Conservation (phyloP, 2,797 vertebrate species). For the Phrynocephalus guinanensis region DNA sequence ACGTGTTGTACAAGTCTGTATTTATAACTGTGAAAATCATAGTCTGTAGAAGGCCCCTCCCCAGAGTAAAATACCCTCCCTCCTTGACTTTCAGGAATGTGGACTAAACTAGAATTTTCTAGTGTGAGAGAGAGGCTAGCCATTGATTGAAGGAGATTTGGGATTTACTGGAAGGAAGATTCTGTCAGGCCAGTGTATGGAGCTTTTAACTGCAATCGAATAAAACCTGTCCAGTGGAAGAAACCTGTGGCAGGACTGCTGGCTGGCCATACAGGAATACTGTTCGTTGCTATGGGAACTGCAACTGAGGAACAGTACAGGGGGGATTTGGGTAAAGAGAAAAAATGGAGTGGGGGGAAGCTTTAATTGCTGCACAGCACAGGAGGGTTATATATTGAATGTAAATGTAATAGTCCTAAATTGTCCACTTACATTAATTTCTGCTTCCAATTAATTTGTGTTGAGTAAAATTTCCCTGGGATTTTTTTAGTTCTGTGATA, state of each 20-base stretch:
- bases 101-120: slow-evolving; percentile 15
- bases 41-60: too few species aligned
- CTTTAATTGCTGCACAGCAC: slow-evolving; percentile 75
- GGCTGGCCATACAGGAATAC: slow-evolving; percentile 74
- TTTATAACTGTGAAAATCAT: background rate
- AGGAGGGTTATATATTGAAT: slow-evolving; percentile 61
- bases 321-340: slow-evolving; percentile 64
- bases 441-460: slow-evolving; percentile 80
- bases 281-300: slow-evolving; percentile 81
- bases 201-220: slow-evolving; percentile 67
- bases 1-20: slow-evolving; percentile 11
- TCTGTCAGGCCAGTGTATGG: slow-evolving; percentile 58
- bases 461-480: slow-evolving; percentile 79
- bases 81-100: slow-evolving; percentile 17
- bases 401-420: slow-evolving; percentile 64
- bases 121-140: slow-evolving; percentile 11
- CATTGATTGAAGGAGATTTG: slow-evolving; percentile 62
- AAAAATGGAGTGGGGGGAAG: slow-evolving; percentile 67
- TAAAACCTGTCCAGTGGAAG: slow-evolving; percentile 70
- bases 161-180: slow-evolving; percentile 65
- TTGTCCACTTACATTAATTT: slow-evolving; percentile 75
- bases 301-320: slow-evolving; percentile 72
- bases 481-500: slow-evolving; percentile 82
- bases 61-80: slow-evolving; percentile 31
- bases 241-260: slow-evolving; percentile 75